These are phyloP conservation scores for Anabacerthia variegaticeps DNA, from an alignment of 2,797 vertebrate genomes.

Conservation along the genomic window DNA sequence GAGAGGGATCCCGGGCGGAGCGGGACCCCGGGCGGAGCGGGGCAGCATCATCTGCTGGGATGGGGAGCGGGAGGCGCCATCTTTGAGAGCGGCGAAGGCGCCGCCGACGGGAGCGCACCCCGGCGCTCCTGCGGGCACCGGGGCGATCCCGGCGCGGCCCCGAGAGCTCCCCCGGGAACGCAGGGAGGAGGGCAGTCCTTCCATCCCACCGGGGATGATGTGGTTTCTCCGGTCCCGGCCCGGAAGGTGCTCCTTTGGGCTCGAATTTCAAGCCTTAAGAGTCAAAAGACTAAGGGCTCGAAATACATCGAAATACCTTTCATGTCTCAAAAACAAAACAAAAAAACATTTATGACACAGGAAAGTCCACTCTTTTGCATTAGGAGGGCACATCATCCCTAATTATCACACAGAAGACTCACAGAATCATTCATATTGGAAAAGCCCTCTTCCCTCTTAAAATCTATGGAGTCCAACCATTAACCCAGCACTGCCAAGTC, in stretches of 20 bases:
- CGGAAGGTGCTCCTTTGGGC: neutral
- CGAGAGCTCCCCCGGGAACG: too few species aligned
- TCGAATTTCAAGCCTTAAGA: neutral
- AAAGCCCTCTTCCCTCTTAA: neutral
- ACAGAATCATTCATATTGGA: neutral
- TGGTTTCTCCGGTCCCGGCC: neutral
- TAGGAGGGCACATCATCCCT: neutral
- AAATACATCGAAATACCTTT: neutral
- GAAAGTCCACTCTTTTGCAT: neutral
- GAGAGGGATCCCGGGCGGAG: neutral
- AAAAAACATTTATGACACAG: neutral
- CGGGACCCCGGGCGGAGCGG: neutral
- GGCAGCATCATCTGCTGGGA: neutral
- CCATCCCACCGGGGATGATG: too few species aligned
- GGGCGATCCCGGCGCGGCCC: neutral
- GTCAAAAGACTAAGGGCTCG: neutral
- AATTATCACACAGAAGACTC: neutral
- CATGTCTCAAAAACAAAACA: neutral
- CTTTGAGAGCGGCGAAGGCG: neutral
- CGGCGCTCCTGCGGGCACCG: too few species aligned
- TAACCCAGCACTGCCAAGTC: neutral
- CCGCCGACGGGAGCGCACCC: neutral
- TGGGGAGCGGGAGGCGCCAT: conserved; percentile 29
- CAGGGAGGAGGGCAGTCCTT: rapidly evolving
- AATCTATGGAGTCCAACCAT: neutral